phyloP scores from a whole-genome alignment of 2,113 vertebrate genomes.

The Siniperca knerii region DNA sequence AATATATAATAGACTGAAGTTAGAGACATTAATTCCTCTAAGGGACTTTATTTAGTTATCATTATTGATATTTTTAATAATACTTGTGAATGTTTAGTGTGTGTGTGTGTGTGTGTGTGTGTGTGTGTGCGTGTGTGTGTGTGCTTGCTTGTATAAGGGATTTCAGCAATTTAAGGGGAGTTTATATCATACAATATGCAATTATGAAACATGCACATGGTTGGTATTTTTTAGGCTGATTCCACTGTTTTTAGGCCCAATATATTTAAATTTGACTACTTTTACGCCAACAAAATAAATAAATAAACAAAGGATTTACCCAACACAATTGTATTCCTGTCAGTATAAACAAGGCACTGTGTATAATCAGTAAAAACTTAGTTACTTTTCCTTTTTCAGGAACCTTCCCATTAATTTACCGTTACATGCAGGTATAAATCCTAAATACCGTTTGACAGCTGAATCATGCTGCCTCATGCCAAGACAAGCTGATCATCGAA shows the following conservation, averaged over 20 bases:
- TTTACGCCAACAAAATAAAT: too few species aligned
- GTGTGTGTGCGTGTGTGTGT: too few species aligned
- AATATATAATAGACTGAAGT: neutral
- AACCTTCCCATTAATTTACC: neutral
- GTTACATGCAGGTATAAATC: neutral
- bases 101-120: too few species aligned
- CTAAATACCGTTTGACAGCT: neutral
- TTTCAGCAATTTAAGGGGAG: too few species aligned
- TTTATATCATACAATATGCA: too few species aligned
- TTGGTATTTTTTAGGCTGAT: neutral
- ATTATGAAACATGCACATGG: neutral
- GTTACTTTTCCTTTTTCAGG: too few species aligned
- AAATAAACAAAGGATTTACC: too few species aligned
- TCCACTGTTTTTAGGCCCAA: neutral
- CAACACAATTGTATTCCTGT: neutral
- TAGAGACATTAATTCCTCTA: neutral
- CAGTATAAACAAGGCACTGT: too few species aligned
- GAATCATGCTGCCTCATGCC: neutral
- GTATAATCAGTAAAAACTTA: neutral
- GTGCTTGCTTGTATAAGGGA: too few species aligned
- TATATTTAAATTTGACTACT: too few species aligned
- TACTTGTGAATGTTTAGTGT: neutral
- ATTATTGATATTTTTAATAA: neutral
- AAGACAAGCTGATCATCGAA: constrained; percentile 9
- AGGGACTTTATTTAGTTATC: neutral